These are phyloP conservation scores for Paedocypris micromegethes DNA, from an alignment of 2,797 vertebrate species.

Conservation along the genomic window DNA sequence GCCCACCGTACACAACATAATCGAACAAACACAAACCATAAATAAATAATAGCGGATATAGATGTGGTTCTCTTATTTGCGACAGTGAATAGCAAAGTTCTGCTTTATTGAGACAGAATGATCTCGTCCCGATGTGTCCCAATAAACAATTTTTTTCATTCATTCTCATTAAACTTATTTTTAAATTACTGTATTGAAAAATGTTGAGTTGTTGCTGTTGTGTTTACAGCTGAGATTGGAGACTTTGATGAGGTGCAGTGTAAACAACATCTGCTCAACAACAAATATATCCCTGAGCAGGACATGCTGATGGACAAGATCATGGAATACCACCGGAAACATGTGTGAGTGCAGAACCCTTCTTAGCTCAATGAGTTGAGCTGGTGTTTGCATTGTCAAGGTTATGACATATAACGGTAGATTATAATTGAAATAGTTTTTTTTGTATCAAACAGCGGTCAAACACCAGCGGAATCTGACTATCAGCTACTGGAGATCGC, in stretches of 20 bases:
- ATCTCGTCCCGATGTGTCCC: too few relatives aligned
- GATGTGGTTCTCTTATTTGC: too few relatives aligned
- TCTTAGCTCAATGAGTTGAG: background rate
- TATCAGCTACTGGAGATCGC: slow-evolving; percentile 93
- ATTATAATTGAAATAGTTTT: too few relatives aligned
- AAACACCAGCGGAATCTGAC: slow-evolving; percentile 94
- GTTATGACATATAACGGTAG: too few relatives aligned
- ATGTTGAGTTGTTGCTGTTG: background rate
- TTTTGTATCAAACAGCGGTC: slow-evolving; percentile 69
- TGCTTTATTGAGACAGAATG: too few relatives aligned
- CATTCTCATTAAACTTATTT: too few relatives aligned
- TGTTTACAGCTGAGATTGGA: slow-evolving; percentile 86
- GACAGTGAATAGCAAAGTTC: too few relatives aligned
- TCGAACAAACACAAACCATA: too few relatives aligned
- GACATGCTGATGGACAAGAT: slow-evolving; percentile 92
- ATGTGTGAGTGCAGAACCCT: slow-evolving; percentile 72
- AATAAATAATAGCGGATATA: too few relatives aligned
- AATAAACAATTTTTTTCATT: too few relatives aligned
- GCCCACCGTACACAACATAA: too few relatives aligned
- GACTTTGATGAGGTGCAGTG: slow-evolving; percentile 94
- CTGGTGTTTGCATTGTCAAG: too few relatives aligned
- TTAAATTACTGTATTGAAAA: background rate
- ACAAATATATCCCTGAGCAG: slow-evolving; percentile 95
- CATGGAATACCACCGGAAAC: slow-evolving; percentile 90
- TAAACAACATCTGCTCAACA: slow-evolving; percentile 91